Percentiles rank a stretch among this genome's conserved stretches.
Evolutionary conservation across 1,140 invertebrate species (phyloP).

Genomic region (Procambarus virginalis): DNA sequence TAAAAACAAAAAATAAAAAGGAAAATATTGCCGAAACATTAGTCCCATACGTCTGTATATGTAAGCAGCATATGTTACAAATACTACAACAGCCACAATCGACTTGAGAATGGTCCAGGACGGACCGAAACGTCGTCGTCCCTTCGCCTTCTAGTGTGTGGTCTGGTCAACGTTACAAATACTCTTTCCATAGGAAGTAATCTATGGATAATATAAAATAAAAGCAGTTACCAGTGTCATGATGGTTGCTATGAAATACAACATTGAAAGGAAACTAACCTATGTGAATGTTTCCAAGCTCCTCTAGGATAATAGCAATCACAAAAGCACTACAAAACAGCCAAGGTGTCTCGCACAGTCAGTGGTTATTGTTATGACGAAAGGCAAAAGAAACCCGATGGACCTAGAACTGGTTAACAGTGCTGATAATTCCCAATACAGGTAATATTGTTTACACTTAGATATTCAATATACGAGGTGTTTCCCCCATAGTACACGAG

Average conservation of each 20-base stretch:
- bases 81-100: no score
- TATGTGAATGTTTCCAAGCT: conserved; percentile 67
- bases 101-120: no score
- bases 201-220: conserved; percentile 38
- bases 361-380: conserved; percentile 61
- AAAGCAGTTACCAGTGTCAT: conserved; percentile 67
- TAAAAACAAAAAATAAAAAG: neutral
- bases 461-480: conserved; percentile 26
- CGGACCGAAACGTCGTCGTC: no score
- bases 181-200: conserved; percentile 10
- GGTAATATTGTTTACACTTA: conserved; percentile 37
- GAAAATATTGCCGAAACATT: conserved; percentile 26
- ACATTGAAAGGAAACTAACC: conserved; percentile 67
- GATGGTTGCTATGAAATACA: conserved; percentile 65
- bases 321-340: conserved; percentile 66
- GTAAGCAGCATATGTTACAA: conserved; percentile 33
- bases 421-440: conserved; percentile 28
- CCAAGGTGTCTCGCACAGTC: conserved; percentile 64
- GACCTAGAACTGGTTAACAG: conserved; percentile 33
- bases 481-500: conserved; percentile 18
- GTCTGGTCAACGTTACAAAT: no score
- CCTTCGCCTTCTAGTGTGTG: no score
- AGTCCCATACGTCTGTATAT: conserved; percentile 27
- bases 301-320: conserved; percentile 65
- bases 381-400: conserved; percentile 56